A percentile compares a stretch with the other conserved stretches of the same genome.
Conservation (phyloP, 2,888 invertebrate species). For the Plebejus melissa region DNA sequence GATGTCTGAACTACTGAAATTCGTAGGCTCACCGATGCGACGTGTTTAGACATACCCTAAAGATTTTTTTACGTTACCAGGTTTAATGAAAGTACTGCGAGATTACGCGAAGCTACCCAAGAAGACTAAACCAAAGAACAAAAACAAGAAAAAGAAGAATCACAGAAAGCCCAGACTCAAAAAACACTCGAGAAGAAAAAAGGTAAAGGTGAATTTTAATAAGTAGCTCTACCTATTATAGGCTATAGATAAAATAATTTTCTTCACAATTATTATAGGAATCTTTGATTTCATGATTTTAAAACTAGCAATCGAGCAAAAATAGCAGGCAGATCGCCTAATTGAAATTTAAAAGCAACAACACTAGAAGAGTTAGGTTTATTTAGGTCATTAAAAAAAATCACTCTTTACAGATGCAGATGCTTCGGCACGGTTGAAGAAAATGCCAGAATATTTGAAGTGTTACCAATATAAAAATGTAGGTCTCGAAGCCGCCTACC, state of each 20-base stretch:
- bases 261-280: too few relatives aligned
- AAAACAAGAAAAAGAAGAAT: slow-evolving; percentile 37
- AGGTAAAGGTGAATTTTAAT: slow-evolving; percentile 34
- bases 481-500: background rate
- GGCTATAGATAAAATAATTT: too few relatives aligned
- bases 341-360: background rate
- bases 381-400: background rate
- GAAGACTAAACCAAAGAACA: slow-evolving; percentile 31
- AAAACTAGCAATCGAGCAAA: background rate
- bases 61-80: slow-evolving; percentile 26
- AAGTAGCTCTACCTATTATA: too few relatives aligned
- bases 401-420: slow-evolving; percentile 2
- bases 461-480: background rate
- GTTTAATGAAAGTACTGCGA: slow-evolving; percentile 35
- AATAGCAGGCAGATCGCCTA: background rate
- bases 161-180: slow-evolving; percentile 41
- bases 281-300: too few relatives aligned
- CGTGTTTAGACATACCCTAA: too few relatives aligned
- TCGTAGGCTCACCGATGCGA: too few relatives aligned
- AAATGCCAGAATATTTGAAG: background rate
- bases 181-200: slow-evolving; percentile 47
- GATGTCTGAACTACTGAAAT: too few relatives aligned
- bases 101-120: slow-evolving; percentile 33
- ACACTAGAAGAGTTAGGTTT: too few relatives aligned
- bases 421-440: slow-evolving; percentile 1